Percentiles rank a stretch among this genome's conserved stretches.
phyloP scores from a whole-genome alignment of 2,113 vertebrate species.

The Poicephalus meyeri region DNA sequence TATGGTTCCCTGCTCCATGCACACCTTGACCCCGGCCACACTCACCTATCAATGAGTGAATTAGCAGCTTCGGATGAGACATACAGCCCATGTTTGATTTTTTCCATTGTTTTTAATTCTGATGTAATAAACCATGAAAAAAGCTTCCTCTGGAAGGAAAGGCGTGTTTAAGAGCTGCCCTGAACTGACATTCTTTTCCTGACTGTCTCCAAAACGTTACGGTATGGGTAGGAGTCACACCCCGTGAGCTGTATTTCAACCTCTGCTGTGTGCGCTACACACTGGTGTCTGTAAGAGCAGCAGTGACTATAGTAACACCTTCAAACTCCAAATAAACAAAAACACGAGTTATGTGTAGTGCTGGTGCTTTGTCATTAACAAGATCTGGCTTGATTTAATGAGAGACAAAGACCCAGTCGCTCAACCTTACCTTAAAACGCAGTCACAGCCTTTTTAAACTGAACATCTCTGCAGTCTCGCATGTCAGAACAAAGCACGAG shows the following conservation, averaged over 20 bases:
- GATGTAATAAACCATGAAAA: background rate
- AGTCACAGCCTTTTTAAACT: background rate
- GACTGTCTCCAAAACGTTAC: background rate
- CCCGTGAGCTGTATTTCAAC: background rate
- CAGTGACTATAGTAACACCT: background rate
- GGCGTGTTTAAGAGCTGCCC: background rate
- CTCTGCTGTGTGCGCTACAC: background rate
- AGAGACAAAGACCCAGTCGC: background rate
- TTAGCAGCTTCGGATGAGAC: background rate
- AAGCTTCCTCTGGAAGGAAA: background rate
- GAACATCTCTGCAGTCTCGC: background rate
- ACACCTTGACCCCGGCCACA: background rate
- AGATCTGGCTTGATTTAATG: background rate
- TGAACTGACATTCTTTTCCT: background rate
- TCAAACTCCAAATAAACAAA: background rate
- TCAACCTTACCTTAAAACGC: background rate
- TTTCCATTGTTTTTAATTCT: background rate
- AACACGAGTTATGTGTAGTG: background rate
- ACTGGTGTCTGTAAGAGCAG: background rate
- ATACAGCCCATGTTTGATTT: background rate
- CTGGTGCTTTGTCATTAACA: background rate
- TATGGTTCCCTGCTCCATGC: background rate
- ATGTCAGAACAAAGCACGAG: rapidly evolving
- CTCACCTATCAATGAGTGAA: background rate
- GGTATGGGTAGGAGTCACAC: background rate